A percentile compares a stretch with the other conserved stretches of the same genome.
phyloP scores from a whole-genome alignment of 2,888 invertebrate species.

The Nemotelus nigrinus region DNA sequence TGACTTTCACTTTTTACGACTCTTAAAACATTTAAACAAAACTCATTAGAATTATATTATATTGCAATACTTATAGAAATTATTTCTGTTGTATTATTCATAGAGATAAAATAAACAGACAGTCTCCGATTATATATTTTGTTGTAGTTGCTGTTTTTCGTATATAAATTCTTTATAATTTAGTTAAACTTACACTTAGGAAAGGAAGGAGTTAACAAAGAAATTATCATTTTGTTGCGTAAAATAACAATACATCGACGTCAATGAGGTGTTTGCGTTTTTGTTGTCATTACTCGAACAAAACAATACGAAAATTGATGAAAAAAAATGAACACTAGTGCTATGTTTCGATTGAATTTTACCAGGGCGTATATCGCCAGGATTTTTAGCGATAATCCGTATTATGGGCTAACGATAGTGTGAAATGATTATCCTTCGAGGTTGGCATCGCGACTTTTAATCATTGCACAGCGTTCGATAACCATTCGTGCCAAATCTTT shows the following conservation, averaged over 20 bases:
- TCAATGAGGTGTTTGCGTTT: neutral
- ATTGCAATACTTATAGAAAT: constrained; percentile 36
- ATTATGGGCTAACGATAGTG: neutral
- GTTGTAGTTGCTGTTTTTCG: neutral
- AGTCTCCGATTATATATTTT: neutral
- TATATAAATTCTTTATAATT: constrained; percentile 33
- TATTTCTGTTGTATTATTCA: constrained; percentile 7
- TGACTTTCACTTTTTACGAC: neutral
- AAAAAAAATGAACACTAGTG: constrained; percentile 1
- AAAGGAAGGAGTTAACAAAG: constrained; percentile 29
- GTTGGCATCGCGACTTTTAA: constrained; percentile 56
- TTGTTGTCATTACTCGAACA: constrained; percentile 3
- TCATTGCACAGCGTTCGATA: constrained; percentile 71
- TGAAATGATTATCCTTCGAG: constrained; percentile 58
- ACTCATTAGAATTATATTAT: neutral
- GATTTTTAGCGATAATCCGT: neutral
- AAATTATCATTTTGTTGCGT: constrained; percentile 1
- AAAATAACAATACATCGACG: too few species aligned
- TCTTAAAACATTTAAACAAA: neutral
- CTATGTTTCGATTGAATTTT: neutral
- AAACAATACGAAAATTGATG: constrained; percentile 3
- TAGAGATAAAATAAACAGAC: constrained; percentile 30
- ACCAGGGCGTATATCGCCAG: neutral
- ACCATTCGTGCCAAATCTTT: constrained; percentile 76
- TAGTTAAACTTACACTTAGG: constrained; percentile 40